A percentile compares a stretch with the other conserved stretches of the same genome.
phyloP scores from a whole-genome alignment of 1,140 invertebrate species.

The Ceratina calcarata region DNA sequence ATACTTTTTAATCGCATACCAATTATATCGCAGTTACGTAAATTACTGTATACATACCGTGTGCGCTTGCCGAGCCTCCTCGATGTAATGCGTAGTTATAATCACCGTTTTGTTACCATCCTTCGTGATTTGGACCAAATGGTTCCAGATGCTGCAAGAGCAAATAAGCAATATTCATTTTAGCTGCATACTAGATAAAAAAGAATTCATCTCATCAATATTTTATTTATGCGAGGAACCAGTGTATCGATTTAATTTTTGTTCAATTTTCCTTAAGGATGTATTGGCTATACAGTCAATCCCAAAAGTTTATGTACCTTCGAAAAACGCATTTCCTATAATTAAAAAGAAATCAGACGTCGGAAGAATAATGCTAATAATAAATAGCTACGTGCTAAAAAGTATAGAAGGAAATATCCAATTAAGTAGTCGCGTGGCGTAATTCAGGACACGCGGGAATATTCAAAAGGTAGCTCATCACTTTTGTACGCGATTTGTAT shows the following conservation, averaged over 20 bases:
- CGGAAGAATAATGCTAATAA: too few relatives aligned
- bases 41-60: slow-evolving; percentile 81
- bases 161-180: not conserved
- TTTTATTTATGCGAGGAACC: too few relatives aligned
- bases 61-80: slow-evolving; percentile 94
- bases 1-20: slow-evolving; percentile 15
- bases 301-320: too few relatives aligned
- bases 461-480: slow-evolving; percentile 15
- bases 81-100: slow-evolving; percentile 96
- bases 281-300: too few relatives aligned
- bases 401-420: too few relatives aligned
- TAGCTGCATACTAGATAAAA: too few relatives aligned
- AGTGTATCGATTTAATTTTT: too few relatives aligned
- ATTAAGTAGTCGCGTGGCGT: too few relatives aligned
- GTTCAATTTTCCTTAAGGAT: not conserved
- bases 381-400: too few relatives aligned
- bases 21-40: slow-evolving; percentile 47
- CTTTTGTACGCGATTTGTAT: slow-evolving; percentile 23
- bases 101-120: slow-evolving; percentile 93
- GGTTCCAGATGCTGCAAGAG: slow-evolving; percentile 91
- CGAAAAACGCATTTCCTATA: too few relatives aligned
- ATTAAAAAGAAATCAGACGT: too few relatives aligned
- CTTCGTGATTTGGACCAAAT: slow-evolving; percentile 91
- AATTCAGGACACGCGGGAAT: slow-evolving; percentile 1
- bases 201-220: too few relatives aligned